Base-by-base conservation (phyloP, 2,888 invertebrate species). In the Drosophila rubida region DNA sequence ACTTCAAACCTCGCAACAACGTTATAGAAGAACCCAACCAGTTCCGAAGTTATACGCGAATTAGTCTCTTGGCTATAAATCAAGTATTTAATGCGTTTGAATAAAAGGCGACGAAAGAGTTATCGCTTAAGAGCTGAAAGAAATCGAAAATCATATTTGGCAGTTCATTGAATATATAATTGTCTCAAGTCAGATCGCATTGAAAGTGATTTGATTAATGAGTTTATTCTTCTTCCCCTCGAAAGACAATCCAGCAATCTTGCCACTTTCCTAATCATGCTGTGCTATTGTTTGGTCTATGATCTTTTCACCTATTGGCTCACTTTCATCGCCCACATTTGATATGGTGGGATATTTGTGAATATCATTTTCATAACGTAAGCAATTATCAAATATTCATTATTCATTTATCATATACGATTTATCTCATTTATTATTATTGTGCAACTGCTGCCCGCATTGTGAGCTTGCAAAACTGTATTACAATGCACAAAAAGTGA, bases 401-500 rank as follows among this genome's bases (percentile, higher is more conserved):
- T 77, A 77, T 62, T 51, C 44, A 54, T 54, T 54, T 32, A 14
- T 54, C 53, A 42, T 49, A 44, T 37, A 14, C 51, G 39, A 41
- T 58, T 58, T 44, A 58, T 30, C 45, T 65, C 64, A 69, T 70
- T 60, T 50, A 67, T 70, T 65, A 67, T 67, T 65, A 69, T 87
- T 70, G 44, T 68, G 77, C 60, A 77, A 80, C 53, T 44, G 41
- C 25, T 6, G 62, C 87, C 87, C 87, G 85, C 84, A 87, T 83
- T 54, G 35, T 39, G 46, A 9, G 58, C 35, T 53, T 67, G 78
- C 78, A 62, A 80, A 83, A 76, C 65, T 50, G 3, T 41, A 35
- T 44, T 54, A 58, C 46, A 64, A 77, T 66, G 70, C 78, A 74
- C 59, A 70, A 78, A 68, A 71, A 11, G 32, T 61, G 32, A 62